Percentiles rank a stretch among this genome's conserved stretches.
These are phyloP conservation scores for Epinotia bilunana DNA, from an alignment of 2,888 invertebrate genomes.

Conservation along the genomic window DNA sequence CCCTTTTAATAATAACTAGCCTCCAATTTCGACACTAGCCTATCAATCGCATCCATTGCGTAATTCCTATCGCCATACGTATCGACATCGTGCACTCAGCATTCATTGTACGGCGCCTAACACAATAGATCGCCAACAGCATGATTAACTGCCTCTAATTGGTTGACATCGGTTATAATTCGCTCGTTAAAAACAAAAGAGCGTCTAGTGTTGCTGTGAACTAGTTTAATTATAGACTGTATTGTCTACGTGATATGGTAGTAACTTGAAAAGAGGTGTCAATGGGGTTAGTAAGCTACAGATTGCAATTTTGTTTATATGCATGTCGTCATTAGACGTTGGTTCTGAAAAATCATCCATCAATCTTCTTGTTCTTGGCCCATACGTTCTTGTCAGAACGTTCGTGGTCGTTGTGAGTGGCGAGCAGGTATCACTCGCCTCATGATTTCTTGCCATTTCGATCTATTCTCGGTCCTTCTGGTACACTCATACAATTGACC, in stretches of 20 bases:
- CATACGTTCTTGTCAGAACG: no score
- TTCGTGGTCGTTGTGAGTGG: no score
- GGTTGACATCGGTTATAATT: constrained; percentile 25
- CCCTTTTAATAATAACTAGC: not conserved
- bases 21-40: constrained; percentile 47
- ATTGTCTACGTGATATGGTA: not conserved
- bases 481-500: no score
- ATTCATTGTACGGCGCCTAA: constrained; percentile 59
- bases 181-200: constrained; percentile 26
- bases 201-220: not conserved
- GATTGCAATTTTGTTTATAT: not conserved
- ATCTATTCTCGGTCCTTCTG: no score
- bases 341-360: no score
- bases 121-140: constrained; percentile 48
- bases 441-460: no score
- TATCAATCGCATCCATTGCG: constrained; percentile 60
- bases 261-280: not conserved
- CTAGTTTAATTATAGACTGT: not conserved
- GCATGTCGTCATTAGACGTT: not conserved
- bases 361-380: no score
- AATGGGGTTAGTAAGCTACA: no score
- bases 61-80: constrained; percentile 52
- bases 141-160: constrained; percentile 54
- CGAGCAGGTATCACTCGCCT: no score
- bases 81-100: constrained; percentile 63